phyloP scores from a whole-genome alignment of 2,888 invertebrate species.

The Stenodema calcarata region DNA sequence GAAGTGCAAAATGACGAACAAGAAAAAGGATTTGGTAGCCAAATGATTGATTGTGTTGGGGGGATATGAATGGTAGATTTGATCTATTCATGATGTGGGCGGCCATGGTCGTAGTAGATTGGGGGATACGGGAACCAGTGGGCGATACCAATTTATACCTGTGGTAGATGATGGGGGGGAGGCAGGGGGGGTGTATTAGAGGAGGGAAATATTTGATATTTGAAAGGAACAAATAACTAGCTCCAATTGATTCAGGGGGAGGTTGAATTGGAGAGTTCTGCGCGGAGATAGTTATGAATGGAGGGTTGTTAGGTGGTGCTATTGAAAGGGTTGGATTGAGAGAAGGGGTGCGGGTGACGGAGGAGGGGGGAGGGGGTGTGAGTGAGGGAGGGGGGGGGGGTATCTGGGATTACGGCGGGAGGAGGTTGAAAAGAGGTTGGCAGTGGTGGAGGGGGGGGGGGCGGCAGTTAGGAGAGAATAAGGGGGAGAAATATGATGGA shows the following conservation, averaged over 20 bases:
- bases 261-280: conserved; percentile 46
- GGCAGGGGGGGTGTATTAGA: neutral
- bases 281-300: conserved; percentile 48
- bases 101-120: neutral
- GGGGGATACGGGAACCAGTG: neutral
- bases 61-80: neutral
- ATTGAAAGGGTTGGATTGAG: conserved; percentile 44
- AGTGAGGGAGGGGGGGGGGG: neutral
- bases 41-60: too few relatives aligned
- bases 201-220: conserved; percentile 26
- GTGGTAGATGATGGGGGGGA: neutral
- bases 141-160: neutral
- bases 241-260: conserved; percentile 41
- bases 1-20: too few relatives aligned
- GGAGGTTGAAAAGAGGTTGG: neutral
- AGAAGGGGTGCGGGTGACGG: too few relatives aligned
- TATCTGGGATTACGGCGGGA: neutral
- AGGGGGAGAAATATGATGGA: conserved; percentile 23
- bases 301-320: conserved; percentile 47
- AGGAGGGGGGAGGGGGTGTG: too few relatives aligned
- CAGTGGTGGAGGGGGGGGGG: neutral
- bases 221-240: conserved; percentile 49
- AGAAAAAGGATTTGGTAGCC: too few relatives aligned
- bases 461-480: conserved; percentile 10
- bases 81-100: neutral